Conservation (phyloP, 2,797 vertebrate species). For the Arremon aurantiirostris region DNA sequence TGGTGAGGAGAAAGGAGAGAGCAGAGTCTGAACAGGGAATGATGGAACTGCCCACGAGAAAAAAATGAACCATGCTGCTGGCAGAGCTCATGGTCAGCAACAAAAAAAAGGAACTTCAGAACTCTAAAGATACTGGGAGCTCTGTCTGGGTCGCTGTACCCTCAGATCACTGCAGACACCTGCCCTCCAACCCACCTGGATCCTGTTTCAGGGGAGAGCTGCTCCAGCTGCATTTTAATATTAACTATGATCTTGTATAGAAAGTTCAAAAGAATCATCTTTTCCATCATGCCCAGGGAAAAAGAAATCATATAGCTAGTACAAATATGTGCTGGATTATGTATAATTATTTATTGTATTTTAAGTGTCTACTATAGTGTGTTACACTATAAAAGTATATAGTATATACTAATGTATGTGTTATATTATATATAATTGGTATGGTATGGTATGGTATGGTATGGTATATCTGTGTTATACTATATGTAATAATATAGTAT, state of each 20-base stretch:
- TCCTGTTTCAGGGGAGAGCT: background rate
- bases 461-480: too few species aligned
- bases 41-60: background rate
- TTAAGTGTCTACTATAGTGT: background rate
- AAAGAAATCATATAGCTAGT: too few species aligned
- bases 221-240: background rate
- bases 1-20: rapidly evolving
- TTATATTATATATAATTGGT: too few species aligned
- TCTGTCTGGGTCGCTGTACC: too few species aligned
- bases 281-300: background rate
- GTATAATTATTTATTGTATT: background rate
- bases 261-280: background rate
- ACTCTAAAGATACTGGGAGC: background rate
- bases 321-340: background rate
- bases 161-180: background rate
- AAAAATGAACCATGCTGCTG: background rate
- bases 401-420: too few species aligned
- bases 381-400: too few species aligned
- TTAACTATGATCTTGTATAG: background rate
- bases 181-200: background rate
- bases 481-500: too few species aligned
- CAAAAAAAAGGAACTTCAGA: background rate
- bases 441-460: too few species aligned
- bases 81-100: too few species aligned
- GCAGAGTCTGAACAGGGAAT: rapidly evolving